A percentile compares a stretch with the other conserved stretches of the same genome.
Conservation (phyloP, 2,888 invertebrate genomes). For the Poecilobothrus nobilitatus region DNA sequence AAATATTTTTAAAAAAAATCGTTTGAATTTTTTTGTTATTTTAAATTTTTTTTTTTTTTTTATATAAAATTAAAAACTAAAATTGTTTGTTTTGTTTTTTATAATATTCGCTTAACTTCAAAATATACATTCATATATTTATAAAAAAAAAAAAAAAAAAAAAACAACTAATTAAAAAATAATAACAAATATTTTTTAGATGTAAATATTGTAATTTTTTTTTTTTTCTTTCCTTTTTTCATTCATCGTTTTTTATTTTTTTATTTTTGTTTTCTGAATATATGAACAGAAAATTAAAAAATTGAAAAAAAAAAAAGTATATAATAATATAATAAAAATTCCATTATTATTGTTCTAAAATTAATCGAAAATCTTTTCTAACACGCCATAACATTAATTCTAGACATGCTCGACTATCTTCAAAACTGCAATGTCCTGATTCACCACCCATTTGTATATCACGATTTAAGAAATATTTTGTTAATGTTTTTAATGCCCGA, state of each 20-base stretch:
- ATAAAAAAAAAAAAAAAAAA: slow-evolving; percentile 12
- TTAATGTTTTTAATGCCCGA: slow-evolving; percentile 71
- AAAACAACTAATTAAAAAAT: slow-evolving; percentile 11
- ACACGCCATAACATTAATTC: slow-evolving; percentile 78
- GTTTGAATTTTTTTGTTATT: slow-evolving; percentile 19
- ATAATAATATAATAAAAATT: background rate
- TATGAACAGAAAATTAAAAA: background rate
- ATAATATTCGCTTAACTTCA: background rate
- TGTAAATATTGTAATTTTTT: too few species aligned
- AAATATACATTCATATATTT: slow-evolving; percentile 17
- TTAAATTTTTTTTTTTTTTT: slow-evolving; percentile 16
- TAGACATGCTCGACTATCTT: slow-evolving; percentile 86
- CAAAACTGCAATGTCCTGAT: slow-evolving; percentile 79
- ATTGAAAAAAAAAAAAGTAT: background rate
- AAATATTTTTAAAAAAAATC: background rate
- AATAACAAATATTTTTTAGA: too few species aligned
- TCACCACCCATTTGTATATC: slow-evolving; percentile 67
- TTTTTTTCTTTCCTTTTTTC: too few species aligned
- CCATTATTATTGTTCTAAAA: slow-evolving; percentile 16
- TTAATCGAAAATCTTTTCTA: slow-evolving; percentile 45
- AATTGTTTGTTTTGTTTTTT: background rate
- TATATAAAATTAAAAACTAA: slow-evolving; percentile 11
- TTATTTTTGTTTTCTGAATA: background rate
- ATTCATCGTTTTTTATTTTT: too few species aligned
- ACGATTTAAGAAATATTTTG: slow-evolving; percentile 61